Conservation (phyloP, 2,888 invertebrate species). For the Phortica okadai region DNA sequence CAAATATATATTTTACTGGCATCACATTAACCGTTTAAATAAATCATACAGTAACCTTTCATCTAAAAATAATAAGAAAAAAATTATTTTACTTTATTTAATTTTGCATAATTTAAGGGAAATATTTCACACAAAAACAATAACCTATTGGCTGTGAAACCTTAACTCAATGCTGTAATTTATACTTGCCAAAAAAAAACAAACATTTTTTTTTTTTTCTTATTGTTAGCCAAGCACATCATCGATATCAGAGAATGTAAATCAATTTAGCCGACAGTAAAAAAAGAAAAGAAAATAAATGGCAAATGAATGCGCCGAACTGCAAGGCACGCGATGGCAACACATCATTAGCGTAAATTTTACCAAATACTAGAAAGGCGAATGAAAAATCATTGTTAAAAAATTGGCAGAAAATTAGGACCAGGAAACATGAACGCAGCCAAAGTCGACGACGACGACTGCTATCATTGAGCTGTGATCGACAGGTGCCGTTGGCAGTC, state of each 20-base stretch:
- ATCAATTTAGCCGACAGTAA: background rate
- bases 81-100: conserved; percentile 9
- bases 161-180: conserved; percentile 11
- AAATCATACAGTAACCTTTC: background rate
- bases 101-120: conserved; percentile 17
- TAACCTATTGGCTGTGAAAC: background rate
- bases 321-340: conserved; percentile 26
- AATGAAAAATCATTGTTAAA: background rate
- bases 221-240: background rate
- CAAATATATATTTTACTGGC: too few species aligned
- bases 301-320: background rate
- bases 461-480: conserved; percentile 20
- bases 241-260: conserved; percentile 4
- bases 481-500: conserved; percentile 29
- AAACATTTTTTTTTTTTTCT: background rate
- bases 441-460: background rate
- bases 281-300: background rate
- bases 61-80: background rate
- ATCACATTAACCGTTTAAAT: too few species aligned
- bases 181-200: background rate
- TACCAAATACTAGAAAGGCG: background rate
- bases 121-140: conserved; percentile 15
- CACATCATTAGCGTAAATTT: conserved; percentile 25
- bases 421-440: conserved; percentile 5
- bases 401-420: background rate